These are phyloP conservation scores for Cephus pulcher DNA, from an alignment of 2,888 invertebrate species.

Conservation along the genomic window DNA sequence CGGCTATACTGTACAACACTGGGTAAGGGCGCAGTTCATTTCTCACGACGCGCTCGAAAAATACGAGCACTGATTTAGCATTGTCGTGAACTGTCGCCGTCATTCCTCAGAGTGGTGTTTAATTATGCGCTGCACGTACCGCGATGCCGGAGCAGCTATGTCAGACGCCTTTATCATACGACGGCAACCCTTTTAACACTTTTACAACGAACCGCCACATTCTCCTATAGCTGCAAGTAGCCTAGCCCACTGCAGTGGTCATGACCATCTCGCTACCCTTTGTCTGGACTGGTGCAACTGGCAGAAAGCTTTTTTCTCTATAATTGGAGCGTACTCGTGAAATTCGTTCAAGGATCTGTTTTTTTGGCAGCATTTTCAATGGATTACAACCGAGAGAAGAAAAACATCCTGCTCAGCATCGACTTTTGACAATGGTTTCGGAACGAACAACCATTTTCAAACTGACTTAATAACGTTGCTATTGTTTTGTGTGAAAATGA, in stretches of 20 bases:
- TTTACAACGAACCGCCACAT: not conserved
- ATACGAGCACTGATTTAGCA: constrained; percentile 49
- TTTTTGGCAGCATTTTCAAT: not conserved
- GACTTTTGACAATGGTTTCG: too few species aligned
- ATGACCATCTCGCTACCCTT: not conserved
- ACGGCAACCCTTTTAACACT: not conserved
- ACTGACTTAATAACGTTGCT: not conserved
- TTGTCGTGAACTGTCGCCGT: constrained; percentile 47
- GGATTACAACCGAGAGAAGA: not conserved
- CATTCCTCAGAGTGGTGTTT: constrained; percentile 40
- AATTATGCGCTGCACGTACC: constrained; percentile 42
- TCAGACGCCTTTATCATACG: not conserved
- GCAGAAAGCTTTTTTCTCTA: not conserved
- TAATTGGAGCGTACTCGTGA: not conserved
- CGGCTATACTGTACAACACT: not conserved
- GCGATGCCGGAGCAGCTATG: not conserved
- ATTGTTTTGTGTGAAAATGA: not conserved
- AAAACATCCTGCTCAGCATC: too few species aligned
- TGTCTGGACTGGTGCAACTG: not conserved
- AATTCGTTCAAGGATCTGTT: not conserved
- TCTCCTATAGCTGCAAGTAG: not conserved
- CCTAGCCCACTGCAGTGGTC: not conserved
- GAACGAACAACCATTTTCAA: not conserved
- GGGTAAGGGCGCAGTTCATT: constrained; percentile 32
- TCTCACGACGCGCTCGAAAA: constrained; percentile 35